A percentile compares a stretch with the other conserved stretches of the same genome.
phyloP scores from a whole-genome alignment of 2,797 vertebrate genomes.

The Chromis chromis region DNA sequence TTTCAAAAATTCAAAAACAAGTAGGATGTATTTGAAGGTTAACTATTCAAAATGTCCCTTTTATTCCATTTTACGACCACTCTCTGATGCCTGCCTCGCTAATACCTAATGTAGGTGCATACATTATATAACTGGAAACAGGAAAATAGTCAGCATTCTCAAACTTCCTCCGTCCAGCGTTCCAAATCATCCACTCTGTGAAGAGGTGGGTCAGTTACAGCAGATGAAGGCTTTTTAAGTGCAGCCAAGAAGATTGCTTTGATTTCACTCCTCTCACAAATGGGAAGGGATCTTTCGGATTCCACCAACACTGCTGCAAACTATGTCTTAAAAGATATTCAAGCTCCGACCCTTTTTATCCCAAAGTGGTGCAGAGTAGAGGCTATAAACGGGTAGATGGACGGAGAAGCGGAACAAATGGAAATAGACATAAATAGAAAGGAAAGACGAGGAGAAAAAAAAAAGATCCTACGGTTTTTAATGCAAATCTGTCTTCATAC shows the following conservation, averaged over 20 bases:
- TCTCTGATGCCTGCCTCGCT: slow-evolving; percentile 14
- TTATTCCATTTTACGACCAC: background rate
- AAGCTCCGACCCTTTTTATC: slow-evolving; percentile 31
- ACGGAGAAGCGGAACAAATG: slow-evolving; percentile 21
- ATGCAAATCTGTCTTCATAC: slow-evolving; percentile 1
- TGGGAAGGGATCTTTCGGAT: slow-evolving; percentile 33
- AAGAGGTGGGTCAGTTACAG: slow-evolving; percentile 54
- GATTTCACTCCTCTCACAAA: slow-evolving; percentile 63
- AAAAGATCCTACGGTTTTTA: background rate
- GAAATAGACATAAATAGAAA: slow-evolving; percentile 1
- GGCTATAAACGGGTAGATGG: slow-evolving; percentile 10
- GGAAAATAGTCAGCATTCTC: slow-evolving; percentile 8
- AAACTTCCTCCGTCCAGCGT: slow-evolving; percentile 27
- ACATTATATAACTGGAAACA: slow-evolving; percentile 32
- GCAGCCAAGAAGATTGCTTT: slow-evolving; percentile 62
- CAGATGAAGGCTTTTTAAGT: slow-evolving; percentile 48
- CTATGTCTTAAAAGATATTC: slow-evolving; percentile 32
- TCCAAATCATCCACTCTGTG: slow-evolving; percentile 34
- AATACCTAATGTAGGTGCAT: slow-evolving; percentile 6
- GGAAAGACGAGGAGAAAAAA: background rate
- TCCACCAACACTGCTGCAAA: slow-evolving; percentile 35
- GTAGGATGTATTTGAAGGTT: too few species aligned
- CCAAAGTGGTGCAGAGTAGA: slow-evolving; percentile 29
- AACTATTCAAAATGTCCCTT: too few species aligned
- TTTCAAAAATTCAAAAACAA: background rate